A percentile compares a stretch with the other conserved stretches of the same genome.
These are phyloP conservation scores for Balaenoptera acutorostrata DNA, from an alignment of 2,113 vertebrate genomes.

Conservation along the genomic window DNA sequence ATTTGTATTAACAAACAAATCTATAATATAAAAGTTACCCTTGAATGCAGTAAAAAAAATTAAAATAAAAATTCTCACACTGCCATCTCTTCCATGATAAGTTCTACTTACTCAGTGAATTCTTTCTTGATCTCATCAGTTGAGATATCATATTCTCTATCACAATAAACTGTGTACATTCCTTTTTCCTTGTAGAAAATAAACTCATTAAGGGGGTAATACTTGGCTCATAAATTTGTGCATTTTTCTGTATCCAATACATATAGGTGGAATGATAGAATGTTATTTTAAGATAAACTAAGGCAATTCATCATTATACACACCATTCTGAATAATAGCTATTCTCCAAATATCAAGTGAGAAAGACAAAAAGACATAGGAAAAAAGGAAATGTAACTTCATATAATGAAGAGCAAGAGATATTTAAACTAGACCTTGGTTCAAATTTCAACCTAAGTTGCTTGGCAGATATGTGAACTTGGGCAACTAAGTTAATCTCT, in stretches of 20 bases:
- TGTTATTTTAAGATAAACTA: neutral
- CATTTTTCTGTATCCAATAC: slow-evolving; percentile 16
- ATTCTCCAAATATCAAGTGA: neutral
- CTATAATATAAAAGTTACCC: neutral
- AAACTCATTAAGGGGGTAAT: neutral
- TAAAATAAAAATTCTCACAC: neutral
- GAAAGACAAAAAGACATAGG: neutral
- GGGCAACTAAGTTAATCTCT: neutral
- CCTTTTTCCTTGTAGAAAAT: neutral
- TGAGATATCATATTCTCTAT: neutral
- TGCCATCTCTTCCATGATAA: neutral
- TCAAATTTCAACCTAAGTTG: neutral
- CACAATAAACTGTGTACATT: slow-evolving; percentile 25
- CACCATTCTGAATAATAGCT: neutral
- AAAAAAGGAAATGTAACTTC: neutral
- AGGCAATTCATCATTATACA: neutral
- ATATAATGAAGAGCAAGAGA: neutral
- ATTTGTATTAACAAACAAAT: slow-evolving; percentile 5
- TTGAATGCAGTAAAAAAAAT: neutral
- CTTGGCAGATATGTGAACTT: neutral
- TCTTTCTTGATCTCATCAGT: neutral
- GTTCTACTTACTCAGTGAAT: neutral
- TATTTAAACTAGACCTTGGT: neutral
- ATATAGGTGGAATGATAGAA: neutral
- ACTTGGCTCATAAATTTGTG: neutral